Evolutionary conservation across 1,140 invertebrate species (phyloP).

Genomic region (Asbolus verrucosus): DNA sequence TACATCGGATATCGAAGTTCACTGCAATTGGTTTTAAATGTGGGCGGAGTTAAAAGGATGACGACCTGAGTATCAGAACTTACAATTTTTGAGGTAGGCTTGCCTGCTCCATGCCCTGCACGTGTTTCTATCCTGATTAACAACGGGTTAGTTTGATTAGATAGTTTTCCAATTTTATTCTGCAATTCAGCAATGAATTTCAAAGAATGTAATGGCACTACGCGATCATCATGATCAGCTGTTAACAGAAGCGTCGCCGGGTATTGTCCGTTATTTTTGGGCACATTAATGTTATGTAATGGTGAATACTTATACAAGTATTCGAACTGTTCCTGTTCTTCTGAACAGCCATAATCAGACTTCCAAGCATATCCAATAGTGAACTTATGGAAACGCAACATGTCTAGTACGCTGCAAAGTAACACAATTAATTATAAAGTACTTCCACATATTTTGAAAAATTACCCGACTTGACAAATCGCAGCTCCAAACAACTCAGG

Average conservation of each 20-base stretch:
- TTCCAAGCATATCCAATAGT: constrained; percentile 98
- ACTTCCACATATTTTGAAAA: too few relatives aligned
- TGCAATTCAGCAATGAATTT: constrained; percentile 96
- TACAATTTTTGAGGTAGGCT: constrained; percentile 93
- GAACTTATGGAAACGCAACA: constrained; percentile 98
- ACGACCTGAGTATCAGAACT: constrained; percentile 60
- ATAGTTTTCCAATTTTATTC: constrained; percentile 73
- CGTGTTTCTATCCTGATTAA: constrained; percentile 93
- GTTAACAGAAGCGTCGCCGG: constrained; percentile 92
- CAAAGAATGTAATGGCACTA: constrained; percentile 94
- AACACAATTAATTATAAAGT: too few relatives aligned
- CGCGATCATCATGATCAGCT: constrained; percentile 98
- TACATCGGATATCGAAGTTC: too few relatives aligned
- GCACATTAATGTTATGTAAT: constrained; percentile 89
- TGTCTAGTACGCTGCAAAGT: constrained; percentile 93
- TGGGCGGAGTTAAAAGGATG: constrained; percentile 46
- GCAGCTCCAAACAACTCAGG: constrained; percentile 95
- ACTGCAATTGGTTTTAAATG: too few relatives aligned
- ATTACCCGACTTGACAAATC: constrained; percentile 68
- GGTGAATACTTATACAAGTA: constrained; percentile 94
- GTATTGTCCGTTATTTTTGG: constrained; percentile 77
- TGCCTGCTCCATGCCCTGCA: constrained; percentile 95
- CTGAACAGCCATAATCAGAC: constrained; percentile 94
- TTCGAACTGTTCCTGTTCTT: constrained; percentile 89
- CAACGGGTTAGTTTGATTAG: constrained; percentile 87